These are phyloP conservation scores for Heliconius congener DNA, from an alignment of 1,140 invertebrate genomes.

Conservation along the genomic window DNA sequence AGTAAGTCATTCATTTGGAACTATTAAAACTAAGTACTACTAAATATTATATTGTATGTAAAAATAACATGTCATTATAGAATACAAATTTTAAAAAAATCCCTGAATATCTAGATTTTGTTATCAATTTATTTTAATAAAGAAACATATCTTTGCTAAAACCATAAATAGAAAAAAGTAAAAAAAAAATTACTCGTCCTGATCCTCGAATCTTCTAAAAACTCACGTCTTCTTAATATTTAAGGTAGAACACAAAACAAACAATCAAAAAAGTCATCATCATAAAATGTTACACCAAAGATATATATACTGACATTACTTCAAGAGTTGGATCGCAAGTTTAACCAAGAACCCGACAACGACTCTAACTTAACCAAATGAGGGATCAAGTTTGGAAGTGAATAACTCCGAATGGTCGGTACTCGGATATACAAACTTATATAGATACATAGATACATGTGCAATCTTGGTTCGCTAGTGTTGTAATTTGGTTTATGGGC, in stretches of 20 bases:
- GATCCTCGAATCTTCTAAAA: not conserved
- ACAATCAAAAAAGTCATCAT: not conserved
- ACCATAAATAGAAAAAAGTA: too few relatives aligned
- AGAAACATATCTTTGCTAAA: too few relatives aligned
- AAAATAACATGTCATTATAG: too few relatives aligned
- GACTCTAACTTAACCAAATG: conserved; percentile 40
- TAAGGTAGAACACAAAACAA: not conserved
- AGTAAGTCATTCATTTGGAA: too few relatives aligned
- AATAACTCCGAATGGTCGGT: conserved; percentile 43
- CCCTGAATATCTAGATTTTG: too few relatives aligned
- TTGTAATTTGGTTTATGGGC: conserved; percentile 32
- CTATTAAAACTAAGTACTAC: too few relatives aligned
- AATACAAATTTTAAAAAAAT: too few relatives aligned
- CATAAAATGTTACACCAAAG: not conserved
- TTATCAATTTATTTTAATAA: too few relatives aligned
- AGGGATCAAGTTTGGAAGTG: conserved; percentile 47
- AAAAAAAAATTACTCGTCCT: too few relatives aligned
- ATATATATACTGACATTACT: conserved; percentile 10
- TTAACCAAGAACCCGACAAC: conserved; percentile 23
- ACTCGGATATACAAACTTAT: conserved; percentile 44
- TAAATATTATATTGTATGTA: too few relatives aligned
- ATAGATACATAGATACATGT: conserved; percentile 42
- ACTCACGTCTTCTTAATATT: not conserved
- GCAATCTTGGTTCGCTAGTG: conserved; percentile 32
- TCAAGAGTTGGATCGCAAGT: conserved; percentile 20